Evolutionary conservation across 2,888 invertebrate genomes (phyloP), one percentile per base, ranked within the genome.

Genomic region (Oxyteleia sp.): DNA sequence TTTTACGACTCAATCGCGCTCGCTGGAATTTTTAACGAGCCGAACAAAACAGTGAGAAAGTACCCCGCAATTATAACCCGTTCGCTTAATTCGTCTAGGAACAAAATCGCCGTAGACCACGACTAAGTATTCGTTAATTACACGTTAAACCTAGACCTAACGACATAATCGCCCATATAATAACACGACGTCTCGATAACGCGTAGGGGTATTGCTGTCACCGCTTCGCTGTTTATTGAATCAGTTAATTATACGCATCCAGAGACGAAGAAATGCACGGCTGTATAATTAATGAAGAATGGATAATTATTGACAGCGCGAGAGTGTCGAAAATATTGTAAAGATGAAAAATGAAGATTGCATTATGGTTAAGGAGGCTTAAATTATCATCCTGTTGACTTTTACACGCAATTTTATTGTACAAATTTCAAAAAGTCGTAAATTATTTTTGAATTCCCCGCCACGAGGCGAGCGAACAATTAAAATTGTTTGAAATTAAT

Each of bases 151-250:
- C 79, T 82, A 61, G 82, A 57, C 45, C 49, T 88, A 89, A 90
- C 88, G 88, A 88, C 86, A 86, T 90, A 90, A 90, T 90, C 84
- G 86, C 51, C 82, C 85, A 83, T 82, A 82, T 89, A 89, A 90
- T 89, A 85, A 89, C 85, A 87, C 84, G 87, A 86, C 89, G 61
- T 63, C 35, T 8, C 16, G 59, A 74, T 63, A 78, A 75, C 76
- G 86, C 84, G 87, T 85, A 68, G 78, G 82, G 68, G 84, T 87
- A 84, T 85, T 78, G 76, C 87, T 89, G 88, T 90, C 88, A 88
- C 87, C 88, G 88, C 86, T 84, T 80, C 83, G 85, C 85, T 88
- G 86, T 87, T 88, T 88, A 90, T 90, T 89, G 89, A 90, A 89
- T 90, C 88, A 87, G 87, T 88, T 86, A 79, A 84, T 84, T 78